Percentiles rank a stretch among this genome's conserved stretches.
phyloP scores from a whole-genome alignment of 2,113 vertebrate genomes.

The Tamias sibiricus region DNA sequence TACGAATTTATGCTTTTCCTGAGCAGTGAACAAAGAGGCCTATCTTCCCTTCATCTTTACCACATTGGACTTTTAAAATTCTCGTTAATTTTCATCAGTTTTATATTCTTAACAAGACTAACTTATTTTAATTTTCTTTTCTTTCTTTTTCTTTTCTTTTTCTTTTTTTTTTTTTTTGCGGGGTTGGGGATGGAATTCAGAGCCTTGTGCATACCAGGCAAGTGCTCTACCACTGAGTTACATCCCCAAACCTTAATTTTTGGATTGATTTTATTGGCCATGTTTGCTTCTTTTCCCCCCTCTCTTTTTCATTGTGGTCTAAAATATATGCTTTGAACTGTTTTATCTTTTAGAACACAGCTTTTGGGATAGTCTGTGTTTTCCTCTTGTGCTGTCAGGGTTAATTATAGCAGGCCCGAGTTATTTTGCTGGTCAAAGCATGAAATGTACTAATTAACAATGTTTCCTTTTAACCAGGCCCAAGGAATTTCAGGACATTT shows the following conservation, averaged over 20 bases:
- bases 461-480: neutral
- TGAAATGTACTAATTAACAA: constrained; percentile 4
- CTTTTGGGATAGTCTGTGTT: neutral
- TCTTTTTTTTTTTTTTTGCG: neutral
- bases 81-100: neutral
- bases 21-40: neutral
- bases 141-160: no score
- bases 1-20: constrained; percentile 19
- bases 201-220: neutral
- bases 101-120: neutral
- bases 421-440: constrained; percentile 25
- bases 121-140: neutral
- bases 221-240: neutral
- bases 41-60: neutral
- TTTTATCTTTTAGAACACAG: neutral
- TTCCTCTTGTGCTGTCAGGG: neutral
- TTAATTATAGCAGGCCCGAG: constrained; percentile 42
- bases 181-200: neutral
- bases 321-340: neutral
- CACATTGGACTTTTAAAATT: neutral
- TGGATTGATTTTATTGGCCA: constrained; percentile 16
- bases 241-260: neutral
- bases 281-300: neutral
- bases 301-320: neutral
- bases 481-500: constrained; percentile 50